Conservation (phyloP, 2,888 invertebrate genomes). For the Caradrina kadenii region DNA sequence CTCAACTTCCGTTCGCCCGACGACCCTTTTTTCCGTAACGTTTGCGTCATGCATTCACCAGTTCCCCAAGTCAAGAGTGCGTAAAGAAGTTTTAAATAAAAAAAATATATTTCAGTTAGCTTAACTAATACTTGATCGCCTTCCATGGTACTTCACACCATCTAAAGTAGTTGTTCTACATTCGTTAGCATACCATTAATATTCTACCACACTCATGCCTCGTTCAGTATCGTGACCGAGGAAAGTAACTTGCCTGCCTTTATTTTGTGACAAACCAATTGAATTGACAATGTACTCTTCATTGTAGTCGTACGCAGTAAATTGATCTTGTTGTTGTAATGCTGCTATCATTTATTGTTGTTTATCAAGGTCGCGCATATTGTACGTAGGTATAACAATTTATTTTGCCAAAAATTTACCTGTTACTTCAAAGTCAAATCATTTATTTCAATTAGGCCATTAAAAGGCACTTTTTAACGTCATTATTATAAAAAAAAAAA, state of each 20-base stretch:
- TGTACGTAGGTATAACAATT: no score
- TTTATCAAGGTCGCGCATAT: not conserved
- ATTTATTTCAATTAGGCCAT: no score
- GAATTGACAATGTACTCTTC: not conserved
- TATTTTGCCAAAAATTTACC: no score
- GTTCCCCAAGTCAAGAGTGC: no score
- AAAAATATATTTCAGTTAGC: not conserved
- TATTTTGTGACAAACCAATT: not conserved
- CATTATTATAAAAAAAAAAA: no score
- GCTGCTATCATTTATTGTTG: not conserved
- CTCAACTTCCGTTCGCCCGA: no score
- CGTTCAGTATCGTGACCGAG: conserved; percentile 13
- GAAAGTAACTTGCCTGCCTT: conserved; percentile 36
- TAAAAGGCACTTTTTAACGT: no score
- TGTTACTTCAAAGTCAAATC: no score
- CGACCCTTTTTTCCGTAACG: no score
- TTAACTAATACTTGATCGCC: conserved; percentile 24
- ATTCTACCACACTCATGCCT: conserved; percentile 61
- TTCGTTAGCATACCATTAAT: conserved; percentile 72
- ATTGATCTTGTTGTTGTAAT: not conserved
- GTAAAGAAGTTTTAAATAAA: no score
- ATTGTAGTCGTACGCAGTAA: not conserved
- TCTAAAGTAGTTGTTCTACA: conserved; percentile 52
- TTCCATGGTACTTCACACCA: conserved; percentile 44
- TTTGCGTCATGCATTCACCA: no score